phyloP scores from a whole-genome alignment of 2,113 vertebrate genomes.

The Microcebus tavaratra region DNA sequence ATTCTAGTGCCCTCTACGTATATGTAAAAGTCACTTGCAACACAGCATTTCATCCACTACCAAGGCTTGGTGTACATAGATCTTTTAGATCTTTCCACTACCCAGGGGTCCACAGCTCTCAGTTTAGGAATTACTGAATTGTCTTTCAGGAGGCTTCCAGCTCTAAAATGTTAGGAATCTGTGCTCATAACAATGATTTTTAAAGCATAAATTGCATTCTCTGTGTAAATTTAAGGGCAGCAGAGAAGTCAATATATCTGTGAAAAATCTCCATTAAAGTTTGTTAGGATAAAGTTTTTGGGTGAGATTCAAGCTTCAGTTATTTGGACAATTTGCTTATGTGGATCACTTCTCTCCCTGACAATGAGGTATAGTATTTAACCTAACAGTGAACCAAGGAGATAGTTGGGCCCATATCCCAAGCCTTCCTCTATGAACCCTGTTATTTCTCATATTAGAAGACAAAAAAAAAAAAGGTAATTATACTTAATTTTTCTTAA shows the following conservation, averaged over 20 bases:
- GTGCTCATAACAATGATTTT: slow-evolving; percentile 20
- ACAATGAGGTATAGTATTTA: neutral
- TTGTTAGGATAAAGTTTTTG: slow-evolving; percentile 17
- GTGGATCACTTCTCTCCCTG: neutral
- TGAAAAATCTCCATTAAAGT: neutral
- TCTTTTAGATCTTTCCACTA: neutral
- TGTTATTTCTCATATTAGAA: slow-evolving; percentile 4
- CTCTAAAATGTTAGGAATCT: slow-evolving; percentile 11
- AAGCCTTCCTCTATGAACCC: neutral
- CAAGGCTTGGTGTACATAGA: neutral
- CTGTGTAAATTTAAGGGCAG: neutral
- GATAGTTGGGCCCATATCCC: neutral
- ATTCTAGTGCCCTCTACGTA: neutral
- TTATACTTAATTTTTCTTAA: slow-evolving; percentile 35
- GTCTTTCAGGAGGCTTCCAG: neutral
- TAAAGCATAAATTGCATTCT: neutral
- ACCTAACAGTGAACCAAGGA: neutral
- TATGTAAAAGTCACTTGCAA: neutral
- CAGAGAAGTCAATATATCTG: neutral
- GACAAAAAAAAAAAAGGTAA: neutral
- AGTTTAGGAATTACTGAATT: neutral
- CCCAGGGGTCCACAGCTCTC: neutral
- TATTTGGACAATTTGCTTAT: neutral
- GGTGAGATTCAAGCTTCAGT: neutral
- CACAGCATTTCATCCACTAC: neutral